Evolutionary conservation across 2,113 vertebrate species (phyloP).

Genomic region (Tetrax tetrax): DNA sequence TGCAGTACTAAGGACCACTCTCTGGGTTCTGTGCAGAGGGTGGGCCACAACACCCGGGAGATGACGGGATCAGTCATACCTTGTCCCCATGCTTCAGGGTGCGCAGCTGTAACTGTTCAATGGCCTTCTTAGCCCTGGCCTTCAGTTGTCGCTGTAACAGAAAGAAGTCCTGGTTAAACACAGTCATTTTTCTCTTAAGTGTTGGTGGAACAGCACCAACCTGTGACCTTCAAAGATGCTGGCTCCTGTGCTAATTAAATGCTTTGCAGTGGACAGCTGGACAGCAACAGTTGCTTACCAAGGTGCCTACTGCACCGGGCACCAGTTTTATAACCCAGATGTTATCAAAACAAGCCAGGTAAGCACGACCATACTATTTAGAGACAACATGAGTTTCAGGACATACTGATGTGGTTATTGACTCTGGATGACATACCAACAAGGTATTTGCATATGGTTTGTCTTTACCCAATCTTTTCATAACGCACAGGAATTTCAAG

Average conservation of each 20-base stretch:
- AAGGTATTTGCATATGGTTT: background rate
- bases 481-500: background rate
- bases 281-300: background rate
- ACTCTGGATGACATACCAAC: background rate
- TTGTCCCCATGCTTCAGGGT: constrained; percentile 86
- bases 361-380: background rate
- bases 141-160: constrained; percentile 82
- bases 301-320: background rate
- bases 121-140: constrained; percentile 86
- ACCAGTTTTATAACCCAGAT: background rate
- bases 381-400: background rate
- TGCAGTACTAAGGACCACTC: background rate
- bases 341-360: background rate
- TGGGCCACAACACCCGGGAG: fast-evolving
- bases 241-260: background rate
- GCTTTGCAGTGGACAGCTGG: background rate
- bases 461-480: background rate
- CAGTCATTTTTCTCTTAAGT: background rate
- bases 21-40: background rate
- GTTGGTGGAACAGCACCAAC: background rate
- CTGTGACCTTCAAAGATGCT: background rate
- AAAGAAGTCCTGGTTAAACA: constrained; percentile 12
- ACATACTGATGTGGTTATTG: background rate
- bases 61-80: constrained; percentile 59
- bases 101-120: constrained; percentile 83